Evolutionary conservation across 2,888 invertebrate genomes (phyloP).

Genomic region (Bombylius major): DNA sequence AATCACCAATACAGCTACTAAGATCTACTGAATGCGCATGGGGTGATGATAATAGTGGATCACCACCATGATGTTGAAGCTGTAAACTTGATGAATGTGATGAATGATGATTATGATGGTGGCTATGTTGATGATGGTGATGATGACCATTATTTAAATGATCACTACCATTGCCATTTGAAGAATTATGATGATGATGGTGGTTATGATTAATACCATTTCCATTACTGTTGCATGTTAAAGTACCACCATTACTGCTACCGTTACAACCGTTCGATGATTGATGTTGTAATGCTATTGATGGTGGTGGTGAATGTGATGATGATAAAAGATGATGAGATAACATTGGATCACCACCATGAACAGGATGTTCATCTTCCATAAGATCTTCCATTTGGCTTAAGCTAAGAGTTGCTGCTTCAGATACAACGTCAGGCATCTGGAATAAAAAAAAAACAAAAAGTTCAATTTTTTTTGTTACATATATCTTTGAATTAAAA

Average conservation of each 20-base stretch:
- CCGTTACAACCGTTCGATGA: slow-evolving; percentile 4
- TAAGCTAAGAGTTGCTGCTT: slow-evolving; percentile 42
- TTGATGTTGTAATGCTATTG: slow-evolving; percentile 12
- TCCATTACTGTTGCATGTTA: neutral
- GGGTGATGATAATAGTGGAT: slow-evolving; percentile 31
- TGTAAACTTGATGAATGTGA: slow-evolving; percentile 15
- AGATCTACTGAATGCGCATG: slow-evolving; percentile 28
- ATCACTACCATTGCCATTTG: slow-evolving; percentile 5
- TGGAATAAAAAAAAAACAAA: slow-evolving; percentile 19
- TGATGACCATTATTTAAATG: slow-evolving; percentile 6
- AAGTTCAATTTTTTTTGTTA: neutral
- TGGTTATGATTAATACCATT: neutral
- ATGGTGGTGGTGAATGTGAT: slow-evolving; percentile 37
- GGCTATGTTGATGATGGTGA: slow-evolving; percentile 11
- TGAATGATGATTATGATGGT: slow-evolving; percentile 1
- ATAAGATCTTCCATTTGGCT: slow-evolving; percentile 53
- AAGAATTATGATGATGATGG: neutral
- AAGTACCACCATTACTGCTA: neutral
- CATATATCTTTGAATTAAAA: neutral
- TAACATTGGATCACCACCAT: slow-evolving; percentile 51
- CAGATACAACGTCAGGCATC: slow-evolving; percentile 46
- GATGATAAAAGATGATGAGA: slow-evolving; percentile 35
- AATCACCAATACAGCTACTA: slow-evolving; percentile 34
- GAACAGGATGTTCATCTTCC: slow-evolving; percentile 47
- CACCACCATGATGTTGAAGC: slow-evolving; percentile 20